phyloP scores from a whole-genome alignment of 1,140 invertebrate genomes.

The Neodiprion virginianus region DNA sequence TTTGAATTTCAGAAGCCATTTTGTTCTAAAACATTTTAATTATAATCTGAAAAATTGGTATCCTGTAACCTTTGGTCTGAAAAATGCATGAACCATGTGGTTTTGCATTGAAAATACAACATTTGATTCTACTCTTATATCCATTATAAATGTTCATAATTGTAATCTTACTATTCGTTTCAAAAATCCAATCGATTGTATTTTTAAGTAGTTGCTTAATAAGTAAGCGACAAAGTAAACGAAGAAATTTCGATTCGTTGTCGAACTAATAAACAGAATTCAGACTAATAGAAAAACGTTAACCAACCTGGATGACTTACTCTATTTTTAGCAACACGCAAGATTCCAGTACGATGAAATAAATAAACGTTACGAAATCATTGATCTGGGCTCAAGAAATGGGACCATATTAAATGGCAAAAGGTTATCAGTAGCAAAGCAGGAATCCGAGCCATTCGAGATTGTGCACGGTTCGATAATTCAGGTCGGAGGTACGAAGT shows the following conservation, averaged over 20 bases:
- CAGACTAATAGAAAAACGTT: constrained; percentile 6
- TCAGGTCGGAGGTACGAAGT: constrained; percentile 74
- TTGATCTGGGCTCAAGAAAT: constrained; percentile 87
- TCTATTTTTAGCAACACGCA: constrained; percentile 72
- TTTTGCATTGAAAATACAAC: too few species aligned
- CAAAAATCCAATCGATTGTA: too few species aligned
- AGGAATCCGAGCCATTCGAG: constrained; percentile 68
- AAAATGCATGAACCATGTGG: too few species aligned
- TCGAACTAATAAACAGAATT: not conserved
- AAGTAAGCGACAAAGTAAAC: too few species aligned
- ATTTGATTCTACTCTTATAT: too few species aligned
- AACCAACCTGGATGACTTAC: constrained; percentile 18
- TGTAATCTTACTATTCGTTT: too few species aligned
- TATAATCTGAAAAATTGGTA: not conserved
- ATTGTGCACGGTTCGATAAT: constrained; percentile 79
- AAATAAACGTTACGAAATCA: constrained; percentile 70
- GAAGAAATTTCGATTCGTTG: too few species aligned
- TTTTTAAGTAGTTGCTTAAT: too few species aligned
- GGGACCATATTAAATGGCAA: constrained; percentile 85
- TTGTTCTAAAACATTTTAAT: constrained; percentile 25
- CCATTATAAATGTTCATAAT: too few species aligned
- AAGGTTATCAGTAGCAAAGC: constrained; percentile 75
- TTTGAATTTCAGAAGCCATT: constrained; percentile 9
- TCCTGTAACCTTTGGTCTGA: too few species aligned
- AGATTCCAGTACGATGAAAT: constrained; percentile 72